Evolutionary conservation across 1,140 invertebrate species (phyloP), one percentile per base, ranked within the genome.

Genomic region (Sminthurinus signatus): DNA sequence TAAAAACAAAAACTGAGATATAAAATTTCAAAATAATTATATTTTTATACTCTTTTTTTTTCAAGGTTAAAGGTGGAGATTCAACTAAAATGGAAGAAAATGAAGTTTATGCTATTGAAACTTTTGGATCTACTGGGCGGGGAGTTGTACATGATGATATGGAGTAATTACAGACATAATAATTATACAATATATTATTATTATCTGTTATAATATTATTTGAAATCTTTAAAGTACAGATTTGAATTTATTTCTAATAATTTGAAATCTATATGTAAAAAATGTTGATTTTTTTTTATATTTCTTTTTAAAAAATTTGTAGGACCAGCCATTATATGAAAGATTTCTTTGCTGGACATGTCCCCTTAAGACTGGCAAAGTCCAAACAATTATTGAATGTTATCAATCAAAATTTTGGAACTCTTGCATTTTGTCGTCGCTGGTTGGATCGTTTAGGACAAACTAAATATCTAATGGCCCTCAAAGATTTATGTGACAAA

Each of bases 241-340:
- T n/a, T n/a, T n/a, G n/a, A n/a, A n/a, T n/a, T n/a, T n/a, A n/a
- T n/a, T n/a, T n/a, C n/a, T n/a, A n/a, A n/a, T n/a, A n/a, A n/a
- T n/a, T n/a, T n/a, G n/a, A n/a, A n/a, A n/a, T n/a, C n/a, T n/a
- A n/a, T n/a, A n/a, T n/a, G n/a, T n/a, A n/a, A n/a, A n/a, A n/a
- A n/a, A n/a, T n/a, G n/a, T n/a, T n/a, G n/a, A n/a, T n/a, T n/a
- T n/a, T n/a, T n/a, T n/a, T n/a, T n/a, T n/a, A n/a, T n/a, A n/a
- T n/a, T n/a, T n/a, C n/a, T n/a, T n/a, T n/a, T n/a, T n/a, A n/a
- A n/a, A n/a, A n/a, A n/a, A n/a, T n/a, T n/a, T n/a, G n/a, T n/a
- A n/a, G n/a, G n/a, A n/a, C n/a, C n/a, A n/a, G n/a, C 31, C 97
- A 99, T 81, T 99, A 99, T 75, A 99, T 99, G 96, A 99, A 98